A percentile compares a stretch with the other conserved stretches of the same genome.
Conservation (phyloP, 2,113 vertebrate genomes). For the Panthera tigris region DNA sequence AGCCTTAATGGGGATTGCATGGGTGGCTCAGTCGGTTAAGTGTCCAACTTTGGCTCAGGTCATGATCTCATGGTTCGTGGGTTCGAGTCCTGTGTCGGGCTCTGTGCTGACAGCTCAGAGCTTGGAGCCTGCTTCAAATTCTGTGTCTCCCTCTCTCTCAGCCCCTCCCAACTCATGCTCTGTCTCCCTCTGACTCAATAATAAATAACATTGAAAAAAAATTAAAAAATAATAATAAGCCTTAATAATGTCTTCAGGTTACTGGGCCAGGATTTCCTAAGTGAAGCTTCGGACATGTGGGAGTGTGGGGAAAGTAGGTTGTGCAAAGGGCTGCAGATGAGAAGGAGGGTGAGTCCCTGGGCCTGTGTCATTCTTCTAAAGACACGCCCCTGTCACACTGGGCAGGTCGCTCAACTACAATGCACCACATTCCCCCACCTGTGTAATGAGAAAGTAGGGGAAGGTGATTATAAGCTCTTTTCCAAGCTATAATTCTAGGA, state of each 20-base stretch:
- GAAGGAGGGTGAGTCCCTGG: not conserved
- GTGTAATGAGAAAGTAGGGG: not conserved
- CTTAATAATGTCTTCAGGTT: not conserved
- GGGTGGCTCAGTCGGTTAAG: too few species aligned
- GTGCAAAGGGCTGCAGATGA: not conserved
- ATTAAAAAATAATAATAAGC: not conserved
- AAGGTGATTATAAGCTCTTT: not conserved
- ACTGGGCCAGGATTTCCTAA: not conserved
- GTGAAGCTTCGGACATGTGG: not conserved
- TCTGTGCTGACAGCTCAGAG: too few species aligned
- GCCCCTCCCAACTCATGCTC: too few species aligned
- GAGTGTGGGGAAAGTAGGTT: not conserved
- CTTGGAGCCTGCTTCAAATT: too few species aligned
- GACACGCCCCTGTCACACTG: rapidly evolving
- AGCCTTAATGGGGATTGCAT: not conserved
- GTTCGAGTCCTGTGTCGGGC: too few species aligned
- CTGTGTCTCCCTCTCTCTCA: too few species aligned
- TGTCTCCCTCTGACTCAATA: too few species aligned
- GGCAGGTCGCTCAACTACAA: not conserved
- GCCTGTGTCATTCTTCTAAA: not conserved
- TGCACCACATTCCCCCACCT: not conserved
- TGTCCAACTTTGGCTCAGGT: too few species aligned
- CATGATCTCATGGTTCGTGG: too few species aligned
- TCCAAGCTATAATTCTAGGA: not conserved
- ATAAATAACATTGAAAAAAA: too few species aligned